Evolutionary conservation across 2,797 vertebrate genomes (phyloP).

Genomic region (Aphelocoma californica): DNA sequence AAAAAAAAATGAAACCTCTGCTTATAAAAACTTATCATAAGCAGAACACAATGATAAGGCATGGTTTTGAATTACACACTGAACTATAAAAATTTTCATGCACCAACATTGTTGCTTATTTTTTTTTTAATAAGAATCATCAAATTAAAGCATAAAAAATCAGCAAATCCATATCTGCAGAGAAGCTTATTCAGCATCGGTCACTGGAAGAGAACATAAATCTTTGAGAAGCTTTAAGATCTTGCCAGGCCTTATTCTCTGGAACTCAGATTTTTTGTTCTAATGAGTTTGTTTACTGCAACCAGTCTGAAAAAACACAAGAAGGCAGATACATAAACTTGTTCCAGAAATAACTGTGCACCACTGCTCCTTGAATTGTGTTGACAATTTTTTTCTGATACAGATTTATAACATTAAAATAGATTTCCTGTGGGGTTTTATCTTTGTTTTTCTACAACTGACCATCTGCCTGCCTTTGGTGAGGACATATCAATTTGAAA

Average conservation of each 20-base stretch:
- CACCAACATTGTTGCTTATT: not conserved
- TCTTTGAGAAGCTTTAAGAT: not conserved
- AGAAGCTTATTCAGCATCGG: not conserved
- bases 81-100: not conserved
- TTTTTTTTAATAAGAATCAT: not conserved
- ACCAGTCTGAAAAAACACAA: not conserved
- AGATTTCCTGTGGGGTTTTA: not conserved
- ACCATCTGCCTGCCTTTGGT: not conserved
- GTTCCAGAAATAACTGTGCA: not conserved
- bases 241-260: not conserved
- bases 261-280: not conserved
- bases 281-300: not conserved
- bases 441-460: not conserved
- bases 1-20: not conserved
- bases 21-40: not conserved
- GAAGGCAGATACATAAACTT: not conserved
- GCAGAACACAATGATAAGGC: not conserved
- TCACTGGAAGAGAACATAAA: not conserved
- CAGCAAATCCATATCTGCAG: not conserved
- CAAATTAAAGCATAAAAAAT: not conserved
- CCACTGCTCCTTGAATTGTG: not conserved
- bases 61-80: not conserved
- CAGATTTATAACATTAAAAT: not conserved
- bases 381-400: not conserved
- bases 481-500: not conserved